Conservation (phyloP, 2,888 invertebrate genomes). For the Athetis lepigone region DNA sequence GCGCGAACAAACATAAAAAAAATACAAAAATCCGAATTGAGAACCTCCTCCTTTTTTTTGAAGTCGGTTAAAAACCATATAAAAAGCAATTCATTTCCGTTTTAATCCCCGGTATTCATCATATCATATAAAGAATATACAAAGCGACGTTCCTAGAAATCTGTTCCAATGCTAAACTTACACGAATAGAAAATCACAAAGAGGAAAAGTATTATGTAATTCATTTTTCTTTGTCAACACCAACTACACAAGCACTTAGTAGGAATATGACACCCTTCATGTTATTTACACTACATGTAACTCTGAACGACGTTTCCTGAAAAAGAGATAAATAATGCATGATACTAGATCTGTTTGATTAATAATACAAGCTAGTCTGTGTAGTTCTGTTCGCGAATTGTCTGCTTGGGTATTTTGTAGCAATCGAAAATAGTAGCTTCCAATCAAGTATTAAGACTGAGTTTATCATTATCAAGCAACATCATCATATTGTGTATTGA, state of each 20-base stretch:
- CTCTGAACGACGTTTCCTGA: conserved; percentile 16
- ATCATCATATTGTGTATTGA: too few species aligned
- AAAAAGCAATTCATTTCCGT: too few species aligned
- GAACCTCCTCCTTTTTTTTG: too few species aligned
- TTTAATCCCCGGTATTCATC: too few species aligned
- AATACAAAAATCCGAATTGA: too few species aligned
- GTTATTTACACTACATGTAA: conserved; percentile 11
- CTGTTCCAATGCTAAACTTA: not conserved
- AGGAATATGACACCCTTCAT: conserved; percentile 5
- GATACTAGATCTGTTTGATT: not conserved
- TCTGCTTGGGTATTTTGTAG: too few species aligned
- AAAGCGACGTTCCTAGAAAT: not conserved
- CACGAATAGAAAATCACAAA: not conserved
- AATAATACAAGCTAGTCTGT: not conserved
- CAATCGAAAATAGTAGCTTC: too few species aligned
- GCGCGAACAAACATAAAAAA: too few species aligned
- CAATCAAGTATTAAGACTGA: too few species aligned
- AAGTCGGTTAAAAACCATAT: too few species aligned
- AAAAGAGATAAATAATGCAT: conserved; percentile 4
- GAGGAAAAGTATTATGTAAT: conserved; percentile 5
- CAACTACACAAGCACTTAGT: conserved; percentile 33
- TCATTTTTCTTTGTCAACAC: conserved; percentile 32
- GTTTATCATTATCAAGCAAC: too few species aligned
- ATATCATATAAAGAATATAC: too few species aligned
- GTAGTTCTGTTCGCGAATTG: not conserved